Evolutionary conservation across 2,113 vertebrate species (phyloP).

Genomic region (Montifringilla adamsi): DNA sequence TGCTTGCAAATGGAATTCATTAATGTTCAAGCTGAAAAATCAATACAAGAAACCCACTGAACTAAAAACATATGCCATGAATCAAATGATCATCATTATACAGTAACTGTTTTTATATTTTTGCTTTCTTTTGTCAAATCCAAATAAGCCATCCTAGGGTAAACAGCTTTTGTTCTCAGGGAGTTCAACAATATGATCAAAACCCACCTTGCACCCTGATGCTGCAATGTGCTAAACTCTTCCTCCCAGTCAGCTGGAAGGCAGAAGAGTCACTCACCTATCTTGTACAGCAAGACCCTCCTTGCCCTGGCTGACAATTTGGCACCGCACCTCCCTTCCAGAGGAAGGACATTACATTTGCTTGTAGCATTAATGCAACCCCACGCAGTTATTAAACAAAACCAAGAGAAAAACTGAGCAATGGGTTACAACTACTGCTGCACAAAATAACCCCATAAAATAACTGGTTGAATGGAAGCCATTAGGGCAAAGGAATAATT

Average conservation of each 20-base stretch:
- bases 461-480: background rate
- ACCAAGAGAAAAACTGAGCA: background rate
- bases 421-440: background rate
- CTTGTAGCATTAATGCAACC: background rate
- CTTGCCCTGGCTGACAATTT: background rate
- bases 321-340: background rate
- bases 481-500: background rate
- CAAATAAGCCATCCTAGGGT: background rate
- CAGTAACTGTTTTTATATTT: background rate
- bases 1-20: conserved; percentile 45
- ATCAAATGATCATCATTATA: conserved; percentile 13
- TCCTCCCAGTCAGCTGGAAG: background rate
- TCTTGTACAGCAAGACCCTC: background rate
- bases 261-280: background rate
- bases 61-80: conserved; percentile 5
- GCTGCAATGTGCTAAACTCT: background rate
- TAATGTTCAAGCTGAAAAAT: conserved; percentile 51
- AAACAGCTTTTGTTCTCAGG: background rate
- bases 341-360: background rate
- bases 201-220: background rate
- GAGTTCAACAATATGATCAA: background rate
- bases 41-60: conserved; percentile 42
- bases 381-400: background rate
- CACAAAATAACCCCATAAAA: background rate
- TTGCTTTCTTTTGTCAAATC: background rate